Conservation (phyloP, 2,888 invertebrate genomes). For the Apotomis turbidana region DNA sequence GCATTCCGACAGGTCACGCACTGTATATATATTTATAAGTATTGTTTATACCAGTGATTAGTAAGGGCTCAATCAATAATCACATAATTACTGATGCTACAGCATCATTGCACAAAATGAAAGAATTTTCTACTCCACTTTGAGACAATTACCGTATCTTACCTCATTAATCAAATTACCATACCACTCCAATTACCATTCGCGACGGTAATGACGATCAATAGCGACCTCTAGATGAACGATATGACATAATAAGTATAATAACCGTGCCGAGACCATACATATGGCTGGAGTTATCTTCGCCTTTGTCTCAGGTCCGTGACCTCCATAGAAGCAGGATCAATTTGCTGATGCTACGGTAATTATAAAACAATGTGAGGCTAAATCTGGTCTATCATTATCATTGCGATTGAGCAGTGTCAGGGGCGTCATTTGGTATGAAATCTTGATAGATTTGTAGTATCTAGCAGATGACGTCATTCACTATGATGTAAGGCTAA, state of each 20-base stretch:
- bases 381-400: conserved; percentile 12
- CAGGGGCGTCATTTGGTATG: too few species aligned
- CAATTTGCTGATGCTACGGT: conserved; percentile 28
- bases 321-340: conserved; percentile 27
- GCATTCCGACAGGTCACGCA: too few species aligned
- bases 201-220: conserved; percentile 9
- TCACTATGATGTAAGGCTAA: too few species aligned
- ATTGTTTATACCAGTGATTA: too few species aligned
- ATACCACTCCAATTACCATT: conserved; percentile 18
- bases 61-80: too few species aligned
- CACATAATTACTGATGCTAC: too few species aligned
- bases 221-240: conserved; percentile 35
- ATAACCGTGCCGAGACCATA: conserved; percentile 10
- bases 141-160: too few species aligned
- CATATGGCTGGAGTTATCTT: conserved; percentile 23
- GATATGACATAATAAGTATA: conserved; percentile 32
- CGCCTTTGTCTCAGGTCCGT: conserved; percentile 32
- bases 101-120: too few species aligned
- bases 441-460: too few species aligned
- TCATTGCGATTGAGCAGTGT: not conserved
- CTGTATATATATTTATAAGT: too few species aligned
- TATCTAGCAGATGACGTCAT: too few species aligned
- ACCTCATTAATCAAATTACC: not conserved
- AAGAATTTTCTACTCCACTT: too few species aligned
- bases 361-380: conserved; percentile 28